phyloP scores from a whole-genome alignment of 2,888 invertebrate species.

The Holacanthella duospinosa region DNA sequence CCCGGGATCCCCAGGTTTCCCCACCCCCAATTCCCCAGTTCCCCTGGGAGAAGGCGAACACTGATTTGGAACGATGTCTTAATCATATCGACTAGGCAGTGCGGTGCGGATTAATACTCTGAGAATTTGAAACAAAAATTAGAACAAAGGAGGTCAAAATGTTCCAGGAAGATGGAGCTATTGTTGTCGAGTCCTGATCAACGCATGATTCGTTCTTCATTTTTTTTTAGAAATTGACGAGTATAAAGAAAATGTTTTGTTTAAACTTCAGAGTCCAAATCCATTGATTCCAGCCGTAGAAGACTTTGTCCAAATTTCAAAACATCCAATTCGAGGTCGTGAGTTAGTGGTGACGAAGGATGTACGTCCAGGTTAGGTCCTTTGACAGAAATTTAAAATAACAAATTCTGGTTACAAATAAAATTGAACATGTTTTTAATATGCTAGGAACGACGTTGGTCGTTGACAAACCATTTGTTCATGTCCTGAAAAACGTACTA shows the following conservation, averaged over 20 bases:
- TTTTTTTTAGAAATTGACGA: not conserved
- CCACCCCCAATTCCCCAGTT: too few relatives aligned
- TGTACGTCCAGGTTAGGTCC: not conserved
- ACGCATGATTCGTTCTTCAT: not conserved
- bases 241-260: not conserved
- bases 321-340: not conserved
- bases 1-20: too few relatives aligned
- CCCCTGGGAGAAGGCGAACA: too few relatives aligned
- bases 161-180: constrained; percentile 2
- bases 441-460: constrained; percentile 4
- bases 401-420: not conserved
- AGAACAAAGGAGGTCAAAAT: constrained; percentile 11
- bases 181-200: not conserved
- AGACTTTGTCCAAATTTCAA: not conserved
- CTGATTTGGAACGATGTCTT: constrained; percentile 9
- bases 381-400: not conserved
- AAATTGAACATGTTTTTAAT: not conserved
- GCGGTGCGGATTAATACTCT: constrained; percentile 1
- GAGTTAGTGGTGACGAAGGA: not conserved
- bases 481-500: not conserved
- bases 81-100: constrained; percentile 16
- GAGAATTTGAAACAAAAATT: constrained; percentile 2
- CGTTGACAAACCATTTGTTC: constrained; percentile 3
- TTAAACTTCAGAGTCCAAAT: not conserved
- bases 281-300: not conserved